Evolutionary conservation across 1,140 invertebrate genomes (phyloP).

Genomic region (Temnothorax longispinosus): DNA sequence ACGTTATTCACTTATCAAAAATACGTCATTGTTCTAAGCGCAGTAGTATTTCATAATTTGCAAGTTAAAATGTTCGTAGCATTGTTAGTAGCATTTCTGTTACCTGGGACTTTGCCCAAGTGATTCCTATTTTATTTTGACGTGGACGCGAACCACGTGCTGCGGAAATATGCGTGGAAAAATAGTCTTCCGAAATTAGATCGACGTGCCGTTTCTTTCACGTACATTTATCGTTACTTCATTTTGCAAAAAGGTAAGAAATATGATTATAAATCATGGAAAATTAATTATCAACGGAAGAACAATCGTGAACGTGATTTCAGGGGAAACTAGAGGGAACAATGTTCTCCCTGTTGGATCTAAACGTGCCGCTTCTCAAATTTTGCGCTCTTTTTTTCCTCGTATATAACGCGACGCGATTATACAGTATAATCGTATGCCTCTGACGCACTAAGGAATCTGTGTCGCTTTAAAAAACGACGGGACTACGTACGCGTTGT

Average conservation of each 20-base stretch:
- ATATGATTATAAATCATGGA: neutral
- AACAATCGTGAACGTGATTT: neutral
- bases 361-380: neutral
- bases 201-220: neutral
- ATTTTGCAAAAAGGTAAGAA: neutral
- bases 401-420: neutral
- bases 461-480: slow-evolving; percentile 19
- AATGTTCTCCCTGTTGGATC: neutral
- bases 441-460: slow-evolving; percentile 19
- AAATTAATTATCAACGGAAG: neutral
- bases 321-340: neutral
- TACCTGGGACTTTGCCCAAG: neutral
- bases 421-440: neutral
- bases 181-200: slow-evolving; percentile 21
- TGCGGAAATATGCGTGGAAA: neutral
- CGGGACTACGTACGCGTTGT: slow-evolving; percentile 18
- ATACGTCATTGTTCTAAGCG: neutral
- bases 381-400: neutral
- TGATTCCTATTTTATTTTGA: neutral
- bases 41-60: neutral
- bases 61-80: neutral
- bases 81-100: neutral
- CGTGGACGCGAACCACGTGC: neutral
- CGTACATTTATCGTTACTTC: neutral
- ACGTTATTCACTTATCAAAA: neutral